Evolutionary conservation across 2,113 vertebrate genomes (phyloP).

Genomic region (Protobothrops flavoviridis): DNA sequence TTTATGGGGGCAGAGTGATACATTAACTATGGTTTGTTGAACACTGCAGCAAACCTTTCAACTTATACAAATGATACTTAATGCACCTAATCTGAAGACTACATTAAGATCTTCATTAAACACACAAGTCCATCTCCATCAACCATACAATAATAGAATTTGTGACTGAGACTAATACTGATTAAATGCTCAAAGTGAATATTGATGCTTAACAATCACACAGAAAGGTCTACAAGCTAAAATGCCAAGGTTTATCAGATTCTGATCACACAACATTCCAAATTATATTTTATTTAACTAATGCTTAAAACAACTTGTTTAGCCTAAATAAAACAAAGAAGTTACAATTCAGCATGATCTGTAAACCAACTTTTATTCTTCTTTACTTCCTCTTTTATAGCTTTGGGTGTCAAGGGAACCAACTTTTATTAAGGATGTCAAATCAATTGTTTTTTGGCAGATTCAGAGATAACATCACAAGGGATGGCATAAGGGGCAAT

Average conservation of each 20-base stretch:
- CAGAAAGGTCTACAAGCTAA: neutral
- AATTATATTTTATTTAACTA: neutral
- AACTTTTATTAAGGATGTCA: neutral
- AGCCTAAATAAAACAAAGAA: neutral
- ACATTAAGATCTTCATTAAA: neutral
- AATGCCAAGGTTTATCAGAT: neutral
- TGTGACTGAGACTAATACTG: neutral
- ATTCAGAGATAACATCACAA: neutral
- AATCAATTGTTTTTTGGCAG: neutral
- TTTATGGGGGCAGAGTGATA: neutral
- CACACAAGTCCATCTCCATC: neutral
- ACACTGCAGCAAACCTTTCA: neutral
- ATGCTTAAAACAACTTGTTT: neutral
- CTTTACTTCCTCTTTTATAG: neutral
- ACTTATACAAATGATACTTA: neutral
- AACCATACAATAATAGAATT: neutral
- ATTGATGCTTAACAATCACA: neutral
- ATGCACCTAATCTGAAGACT: neutral
- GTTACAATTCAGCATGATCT: neutral
- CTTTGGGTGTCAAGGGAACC: neutral
- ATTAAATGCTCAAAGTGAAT: neutral
- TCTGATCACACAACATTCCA: neutral
- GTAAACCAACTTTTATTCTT: neutral
- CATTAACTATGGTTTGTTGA: neutral
- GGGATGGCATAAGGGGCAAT: neutral